A percentile compares a stretch with the other conserved stretches of the same genome.
These are phyloP conservation scores for Camarhynchus parvulus DNA, from an alignment of 2,113 vertebrate genomes.

Conservation along the genomic window DNA sequence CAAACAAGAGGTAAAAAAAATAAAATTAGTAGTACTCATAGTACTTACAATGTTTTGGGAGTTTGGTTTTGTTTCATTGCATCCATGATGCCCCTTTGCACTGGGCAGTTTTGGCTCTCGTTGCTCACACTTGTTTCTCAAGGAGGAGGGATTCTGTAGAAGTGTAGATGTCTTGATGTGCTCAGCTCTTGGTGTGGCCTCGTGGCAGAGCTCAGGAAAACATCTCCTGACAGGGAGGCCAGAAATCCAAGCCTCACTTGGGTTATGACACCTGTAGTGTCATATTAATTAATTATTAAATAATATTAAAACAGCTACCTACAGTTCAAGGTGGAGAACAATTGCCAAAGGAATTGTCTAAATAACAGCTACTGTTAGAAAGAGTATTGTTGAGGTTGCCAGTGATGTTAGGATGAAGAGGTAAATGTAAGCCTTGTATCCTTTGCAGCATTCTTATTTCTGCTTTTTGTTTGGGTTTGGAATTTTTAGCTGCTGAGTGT, in stretches of 20 bases:
- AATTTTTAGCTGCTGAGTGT: background rate
- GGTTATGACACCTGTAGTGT: background rate
- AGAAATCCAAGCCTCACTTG: background rate
- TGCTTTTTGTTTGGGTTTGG: background rate
- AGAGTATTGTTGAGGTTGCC: background rate
- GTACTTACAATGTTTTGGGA: background rate
- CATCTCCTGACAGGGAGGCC: background rate
- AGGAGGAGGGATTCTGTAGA: background rate
- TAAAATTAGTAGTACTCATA: background rate
- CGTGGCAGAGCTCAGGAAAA: background rate
- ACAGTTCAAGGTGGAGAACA: background rate
- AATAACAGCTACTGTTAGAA: background rate
- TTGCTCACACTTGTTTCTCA: background rate
- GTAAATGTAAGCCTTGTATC: background rate
- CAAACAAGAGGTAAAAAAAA: conserved; percentile 87
- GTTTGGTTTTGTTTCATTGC: background rate
- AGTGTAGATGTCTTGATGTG: background rate
- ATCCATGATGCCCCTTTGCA: background rate
- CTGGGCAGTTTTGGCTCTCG: background rate
- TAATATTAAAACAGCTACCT: background rate
- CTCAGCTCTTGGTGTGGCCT: background rate
- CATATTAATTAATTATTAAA: too few species aligned
- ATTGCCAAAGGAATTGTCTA: background rate
- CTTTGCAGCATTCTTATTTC: background rate
- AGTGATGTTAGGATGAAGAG: background rate